These are phyloP conservation scores for Gambusia affinis DNA, from an alignment of 2,113 vertebrate species.

Conservation along the genomic window DNA sequence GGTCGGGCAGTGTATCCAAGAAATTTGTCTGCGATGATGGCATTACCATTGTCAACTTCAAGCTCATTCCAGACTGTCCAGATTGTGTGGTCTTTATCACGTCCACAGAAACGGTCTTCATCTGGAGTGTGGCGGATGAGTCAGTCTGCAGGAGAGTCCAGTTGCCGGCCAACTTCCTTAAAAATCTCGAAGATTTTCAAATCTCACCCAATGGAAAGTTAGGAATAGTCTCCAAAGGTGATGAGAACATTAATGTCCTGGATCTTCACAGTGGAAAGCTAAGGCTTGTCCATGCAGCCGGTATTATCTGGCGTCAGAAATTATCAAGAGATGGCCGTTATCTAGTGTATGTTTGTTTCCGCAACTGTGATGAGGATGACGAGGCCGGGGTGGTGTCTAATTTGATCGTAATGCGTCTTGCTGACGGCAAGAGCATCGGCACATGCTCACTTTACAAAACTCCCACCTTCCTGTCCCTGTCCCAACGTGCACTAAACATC, in stretches of 20 bases:
- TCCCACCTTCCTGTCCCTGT: slow-evolving; percentile 92
- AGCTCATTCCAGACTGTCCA: slow-evolving; percentile 94
- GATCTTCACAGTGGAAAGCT: slow-evolving; percentile 95
- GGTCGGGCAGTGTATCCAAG: slow-evolving; percentile 98
- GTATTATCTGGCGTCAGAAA: slow-evolving; percentile 93
- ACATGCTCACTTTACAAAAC: slow-evolving; percentile 98
- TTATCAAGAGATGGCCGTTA: slow-evolving; percentile 95
- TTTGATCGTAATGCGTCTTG: slow-evolving; percentile 96
- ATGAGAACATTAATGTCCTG: slow-evolving; percentile 95
- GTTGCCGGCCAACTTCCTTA: slow-evolving; percentile 91
- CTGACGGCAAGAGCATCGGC: slow-evolving; percentile 97
- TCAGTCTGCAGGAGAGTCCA: slow-evolving; percentile 93
- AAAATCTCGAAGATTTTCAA: slow-evolving; percentile 95
- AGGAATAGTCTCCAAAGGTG: slow-evolving; percentile 93
- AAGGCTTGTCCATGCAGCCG: slow-evolving; percentile 90
- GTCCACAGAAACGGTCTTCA: slow-evolving; percentile 91
- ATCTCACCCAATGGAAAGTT: slow-evolving; percentile 97
- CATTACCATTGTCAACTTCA: slow-evolving; percentile 92
- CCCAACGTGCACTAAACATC: slow-evolving; percentile 95
- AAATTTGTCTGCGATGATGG: slow-evolving; percentile 97
- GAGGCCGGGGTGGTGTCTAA: slow-evolving; percentile 90
- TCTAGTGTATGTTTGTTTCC: slow-evolving; percentile 95
- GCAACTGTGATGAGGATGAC: slow-evolving; percentile 90
- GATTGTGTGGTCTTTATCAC: slow-evolving; percentile 95
- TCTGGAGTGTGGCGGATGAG: slow-evolving; percentile 97